Base-by-base conservation (phyloP, 2,113 vertebrate species). In the Caranx melampygus region DNA sequence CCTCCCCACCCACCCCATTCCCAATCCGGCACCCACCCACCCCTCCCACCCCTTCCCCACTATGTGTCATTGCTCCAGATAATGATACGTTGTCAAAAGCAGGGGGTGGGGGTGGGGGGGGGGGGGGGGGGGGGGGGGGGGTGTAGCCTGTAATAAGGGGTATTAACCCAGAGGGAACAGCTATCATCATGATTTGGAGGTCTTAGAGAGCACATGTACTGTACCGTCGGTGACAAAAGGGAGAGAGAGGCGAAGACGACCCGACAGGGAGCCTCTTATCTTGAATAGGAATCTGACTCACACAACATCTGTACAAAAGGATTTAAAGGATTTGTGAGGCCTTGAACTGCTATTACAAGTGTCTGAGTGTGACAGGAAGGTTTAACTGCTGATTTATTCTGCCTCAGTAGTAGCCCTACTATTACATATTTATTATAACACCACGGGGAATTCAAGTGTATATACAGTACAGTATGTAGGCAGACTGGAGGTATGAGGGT, bases 161-260 rank as follows among this genome's bases (percentile, higher is more conserved):
- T 91, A 91, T 93, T 91, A 89, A 82, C 82, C 85, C 66, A 1
- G 55, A 64, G 84, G 45, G 79, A 89, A 82, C 61, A 63, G 73
- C 79, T 84, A 87, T 93, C 85, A 91, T 88, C 79, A 67, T 58
- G 71, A 51, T 79, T 79, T 65, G 64, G 61, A 52, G 82, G 73
- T 59, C 79, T 84, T 45, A 74, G 52, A 80, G 74, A 34, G 31
- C 12, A 51, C 79, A 59, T 59, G 75, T 40, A 44, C 68, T 60
- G 72, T 55, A 54, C 68, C 72, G 26, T 26, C 70, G 44, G 61
- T 62, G 57, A 88, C 86, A 91, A 82, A 83, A 26, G 26, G 26
- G 58, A 54, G 15, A 71, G 54, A 76, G 49, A 52, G 75, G 62
- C 13, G 2, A 75, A 74, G 57, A 59, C 57, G 15, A 81, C 18